phyloP scores from a whole-genome alignment of 2,888 invertebrate genomes.

The Electrophaes corylata region DNA sequence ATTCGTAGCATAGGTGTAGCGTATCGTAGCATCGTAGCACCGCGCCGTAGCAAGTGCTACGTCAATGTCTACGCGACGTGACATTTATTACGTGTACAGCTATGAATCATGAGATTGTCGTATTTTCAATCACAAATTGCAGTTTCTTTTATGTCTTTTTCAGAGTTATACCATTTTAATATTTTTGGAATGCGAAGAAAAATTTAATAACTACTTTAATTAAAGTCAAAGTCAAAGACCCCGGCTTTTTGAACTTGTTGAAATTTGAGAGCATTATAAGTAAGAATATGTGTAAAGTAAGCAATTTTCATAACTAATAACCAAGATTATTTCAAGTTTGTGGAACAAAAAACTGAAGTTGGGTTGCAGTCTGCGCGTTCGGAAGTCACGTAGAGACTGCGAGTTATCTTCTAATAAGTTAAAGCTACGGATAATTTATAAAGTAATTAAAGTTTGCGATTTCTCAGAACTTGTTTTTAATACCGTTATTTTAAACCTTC shows the following conservation, averaged over 20 bases:
- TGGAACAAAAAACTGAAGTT: slow-evolving; percentile 3
- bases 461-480: slow-evolving; percentile 2
- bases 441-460: slow-evolving; percentile 2
- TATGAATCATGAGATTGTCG: slow-evolving; percentile 19
- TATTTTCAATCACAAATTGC: slow-evolving; percentile 15
- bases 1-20: slow-evolving; percentile 8
- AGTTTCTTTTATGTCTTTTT: background rate
- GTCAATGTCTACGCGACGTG: slow-evolving; percentile 25
- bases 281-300: slow-evolving; percentile 7
- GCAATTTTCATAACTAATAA: slow-evolving; percentile 14
- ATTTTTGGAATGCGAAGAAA: too few species aligned
- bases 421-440: slow-evolving; percentile 7
- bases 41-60: slow-evolving; percentile 26
- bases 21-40: slow-evolving; percentile 13
- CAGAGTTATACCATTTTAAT: too few species aligned
- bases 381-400: slow-evolving; percentile 20
- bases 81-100: slow-evolving; percentile 18
- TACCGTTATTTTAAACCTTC: slow-evolving; percentile 3
- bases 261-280: background rate
- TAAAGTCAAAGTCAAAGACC: too few species aligned
- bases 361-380: slow-evolving; percentile 8
- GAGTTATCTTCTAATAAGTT: slow-evolving; percentile 7
- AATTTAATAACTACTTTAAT: too few species aligned
- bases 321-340: slow-evolving; percentile 21
- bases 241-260: too few species aligned